Base-by-base conservation (phyloP, 2,113 vertebrate species). In the Muscicapa adusta region DNA sequence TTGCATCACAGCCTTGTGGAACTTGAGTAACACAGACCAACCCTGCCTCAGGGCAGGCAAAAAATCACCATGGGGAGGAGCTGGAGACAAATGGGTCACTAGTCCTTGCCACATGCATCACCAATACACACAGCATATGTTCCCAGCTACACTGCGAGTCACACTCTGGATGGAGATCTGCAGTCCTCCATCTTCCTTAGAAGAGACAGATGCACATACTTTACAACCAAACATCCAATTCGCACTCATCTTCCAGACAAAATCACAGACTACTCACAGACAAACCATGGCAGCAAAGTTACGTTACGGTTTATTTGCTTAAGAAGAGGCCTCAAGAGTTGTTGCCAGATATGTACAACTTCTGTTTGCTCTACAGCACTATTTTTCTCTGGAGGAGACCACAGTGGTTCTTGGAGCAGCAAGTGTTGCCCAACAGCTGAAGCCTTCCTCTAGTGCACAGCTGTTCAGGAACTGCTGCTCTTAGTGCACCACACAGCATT, bases 261-360 rank as follows among this genome's bases (percentile, higher is more conserved):
- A 72, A 63, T 33, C 57, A 83, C 40, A 34, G 36, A 42, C 31
- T 33, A 16, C 31, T 58, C 45, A 60, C 45, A 61, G 65, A 31
- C 22, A 88, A 85, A 70, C 28, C 42, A 28, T 4, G 11, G 51
- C 78, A 85, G 10, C 0, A 0, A 87, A 78, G 34, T 36, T 57
- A 61, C 0, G 0, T 36, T 48, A 20, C 14, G 18, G 45, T 15
- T 85, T 61, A 77, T 14, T 18, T 43, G 12, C 25, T 24, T 78
- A 43, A 88, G 47, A 61, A 77, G 18, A 43, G 24, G 31, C 15
- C 63, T 87, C 42, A 48, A 45, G 47, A 70, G 19, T 13, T 31
- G 28, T 24, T 2, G 3, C 45, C 15, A 53, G 12, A 14, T 11
- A 1, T 22, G 18, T 1, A 22, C 12, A 36, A 16, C 22, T 56